Percentiles rank a stretch among this genome's conserved stretches.
Conservation (phyloP, 2,797 vertebrate species). For the Intellagama lesueurii region DNA sequence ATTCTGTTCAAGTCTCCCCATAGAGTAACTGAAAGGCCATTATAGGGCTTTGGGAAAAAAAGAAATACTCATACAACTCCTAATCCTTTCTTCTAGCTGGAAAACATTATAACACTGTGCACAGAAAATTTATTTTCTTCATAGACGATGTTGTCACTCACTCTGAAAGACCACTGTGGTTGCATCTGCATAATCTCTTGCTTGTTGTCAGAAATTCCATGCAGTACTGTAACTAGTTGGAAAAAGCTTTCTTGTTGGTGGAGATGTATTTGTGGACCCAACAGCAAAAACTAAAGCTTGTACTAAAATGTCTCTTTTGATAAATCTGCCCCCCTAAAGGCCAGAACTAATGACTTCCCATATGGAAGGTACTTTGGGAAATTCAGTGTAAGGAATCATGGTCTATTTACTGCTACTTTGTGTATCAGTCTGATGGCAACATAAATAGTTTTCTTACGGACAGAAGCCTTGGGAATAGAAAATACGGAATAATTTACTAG, state of each 20-base stretch:
- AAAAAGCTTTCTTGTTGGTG: slow-evolving; percentile 48
- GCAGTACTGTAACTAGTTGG: slow-evolving; percentile 35
- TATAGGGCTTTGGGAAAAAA: slow-evolving; percentile 53
- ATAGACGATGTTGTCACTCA: slow-evolving; percentile 27
- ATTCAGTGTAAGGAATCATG: slow-evolving; percentile 57
- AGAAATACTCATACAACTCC: slow-evolving; percentile 20
- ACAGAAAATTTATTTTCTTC: slow-evolving; percentile 65
- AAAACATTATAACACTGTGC: slow-evolving; percentile 54
- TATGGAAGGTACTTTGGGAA: slow-evolving; percentile 67
- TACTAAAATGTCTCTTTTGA: slow-evolving; percentile 70
- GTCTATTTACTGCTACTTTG: slow-evolving; percentile 71
- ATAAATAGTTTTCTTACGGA: slow-evolving; percentile 72
- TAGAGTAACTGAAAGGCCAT: slow-evolving; percentile 55
- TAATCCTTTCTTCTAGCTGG: slow-evolving; percentile 35
- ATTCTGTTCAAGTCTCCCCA: slow-evolving; percentile 41
- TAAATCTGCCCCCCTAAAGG: slow-evolving; percentile 66
- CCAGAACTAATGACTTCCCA: slow-evolving; percentile 75
- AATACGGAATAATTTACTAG: slow-evolving; percentile 74
- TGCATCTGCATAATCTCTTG: slow-evolving; percentile 1
- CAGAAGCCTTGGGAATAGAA: slow-evolving; percentile 69
- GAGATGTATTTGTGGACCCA: slow-evolving; percentile 53
- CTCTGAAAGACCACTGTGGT: slow-evolving; percentile 37
- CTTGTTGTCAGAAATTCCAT: slow-evolving; percentile 49
- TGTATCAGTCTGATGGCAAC: slow-evolving; percentile 64
- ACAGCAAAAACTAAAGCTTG: slow-evolving; percentile 52